Evolutionary conservation across 2,888 invertebrate genomes (phyloP).

Genomic region (Anthophora plumipes): DNA sequence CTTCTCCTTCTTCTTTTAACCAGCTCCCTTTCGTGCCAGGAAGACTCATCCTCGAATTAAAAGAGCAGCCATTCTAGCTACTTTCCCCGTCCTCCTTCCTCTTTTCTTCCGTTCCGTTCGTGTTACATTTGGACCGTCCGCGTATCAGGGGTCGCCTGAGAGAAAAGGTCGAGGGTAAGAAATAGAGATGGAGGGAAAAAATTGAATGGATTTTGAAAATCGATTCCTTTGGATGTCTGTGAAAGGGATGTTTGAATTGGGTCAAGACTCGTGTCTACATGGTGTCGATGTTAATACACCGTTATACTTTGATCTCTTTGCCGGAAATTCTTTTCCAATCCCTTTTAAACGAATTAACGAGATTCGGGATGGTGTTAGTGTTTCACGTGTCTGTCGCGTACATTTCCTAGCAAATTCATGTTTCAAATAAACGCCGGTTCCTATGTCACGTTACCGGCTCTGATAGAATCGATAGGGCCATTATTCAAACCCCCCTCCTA

Average conservation of each 20-base stretch:
- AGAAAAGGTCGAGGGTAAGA: conserved; percentile 41
- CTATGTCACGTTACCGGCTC: conserved; percentile 25
- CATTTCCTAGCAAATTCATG: conserved; percentile 14
- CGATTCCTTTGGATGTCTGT: conserved; percentile 22
- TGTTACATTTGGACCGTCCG: conserved; percentile 40
- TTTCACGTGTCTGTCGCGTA: not conserved
- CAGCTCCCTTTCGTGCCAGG: conserved; percentile 8
- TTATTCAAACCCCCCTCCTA: conserved; percentile 27
- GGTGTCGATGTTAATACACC: not conserved
- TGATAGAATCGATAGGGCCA: conserved; percentile 30
- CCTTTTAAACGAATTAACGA: not conserved
- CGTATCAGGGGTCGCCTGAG: conserved; percentile 38
- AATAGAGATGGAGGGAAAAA: conserved; percentile 35
- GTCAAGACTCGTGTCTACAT: conserved; percentile 39
- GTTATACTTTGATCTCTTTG: not conserved
- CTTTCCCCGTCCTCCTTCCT: conserved; percentile 3
- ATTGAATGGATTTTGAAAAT: conserved; percentile 56
- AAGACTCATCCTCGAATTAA: conserved; percentile 75
- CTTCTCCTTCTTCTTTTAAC: conserved; percentile 1
- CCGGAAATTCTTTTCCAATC: not conserved
- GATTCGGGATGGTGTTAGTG: not conserved
- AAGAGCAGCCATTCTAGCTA: conserved; percentile 70
- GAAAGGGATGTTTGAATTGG: conserved; percentile 41
- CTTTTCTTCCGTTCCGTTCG: conserved; percentile 1
- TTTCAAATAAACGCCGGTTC: conserved; percentile 25